A percentile compares a stretch with the other conserved stretches of the same genome.
phyloP scores from a whole-genome alignment of 2,888 invertebrate species.

The Tenthredo notha region DNA sequence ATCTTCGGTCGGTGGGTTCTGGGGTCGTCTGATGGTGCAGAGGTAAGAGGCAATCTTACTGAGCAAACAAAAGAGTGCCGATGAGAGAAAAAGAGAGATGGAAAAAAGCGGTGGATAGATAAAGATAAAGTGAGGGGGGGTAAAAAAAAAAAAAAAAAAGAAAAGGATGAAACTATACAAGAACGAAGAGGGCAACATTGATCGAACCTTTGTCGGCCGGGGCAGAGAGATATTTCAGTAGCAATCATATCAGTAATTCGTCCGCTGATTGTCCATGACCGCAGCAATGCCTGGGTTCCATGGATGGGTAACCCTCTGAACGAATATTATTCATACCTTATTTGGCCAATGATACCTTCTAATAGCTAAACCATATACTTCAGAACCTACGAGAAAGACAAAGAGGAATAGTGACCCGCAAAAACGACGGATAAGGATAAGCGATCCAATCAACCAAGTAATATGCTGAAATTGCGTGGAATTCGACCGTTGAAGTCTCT shows the following conservation, averaged over 20 bases:
- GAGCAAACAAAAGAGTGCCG: constrained; percentile 75
- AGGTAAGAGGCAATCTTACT: constrained; percentile 71
- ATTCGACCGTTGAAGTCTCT: constrained; percentile 70
- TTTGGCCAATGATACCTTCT: constrained; percentile 76
- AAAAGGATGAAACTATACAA: constrained; percentile 52
- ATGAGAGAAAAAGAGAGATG: constrained; percentile 54
- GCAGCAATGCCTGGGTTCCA: constrained; percentile 39
- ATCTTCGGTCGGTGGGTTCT: constrained; percentile 74
- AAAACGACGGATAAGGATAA: constrained; percentile 77
- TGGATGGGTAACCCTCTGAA: constrained; percentile 53
- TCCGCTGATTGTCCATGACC: constrained; percentile 52
- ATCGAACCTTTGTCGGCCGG: constrained; percentile 72
- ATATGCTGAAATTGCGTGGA: constrained; percentile 77
- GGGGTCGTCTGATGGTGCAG: constrained; percentile 61
- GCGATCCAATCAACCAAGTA: constrained; percentile 78
- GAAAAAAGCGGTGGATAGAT: constrained; percentile 35
- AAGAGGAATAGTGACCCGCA: constrained; percentile 58
- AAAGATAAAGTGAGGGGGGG: constrained; percentile 50
- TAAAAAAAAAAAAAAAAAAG: constrained; percentile 50
- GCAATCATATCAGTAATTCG: constrained; percentile 74
- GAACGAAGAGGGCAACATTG: constrained; percentile 64
- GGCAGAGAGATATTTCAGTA: constrained; percentile 70
- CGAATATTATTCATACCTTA: constrained; percentile 74
- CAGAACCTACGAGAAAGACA: constrained; percentile 52
- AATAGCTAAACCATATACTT: constrained; percentile 57